Conservation (phyloP, 1,140 invertebrate genomes). For the Bombus huntii region DNA sequence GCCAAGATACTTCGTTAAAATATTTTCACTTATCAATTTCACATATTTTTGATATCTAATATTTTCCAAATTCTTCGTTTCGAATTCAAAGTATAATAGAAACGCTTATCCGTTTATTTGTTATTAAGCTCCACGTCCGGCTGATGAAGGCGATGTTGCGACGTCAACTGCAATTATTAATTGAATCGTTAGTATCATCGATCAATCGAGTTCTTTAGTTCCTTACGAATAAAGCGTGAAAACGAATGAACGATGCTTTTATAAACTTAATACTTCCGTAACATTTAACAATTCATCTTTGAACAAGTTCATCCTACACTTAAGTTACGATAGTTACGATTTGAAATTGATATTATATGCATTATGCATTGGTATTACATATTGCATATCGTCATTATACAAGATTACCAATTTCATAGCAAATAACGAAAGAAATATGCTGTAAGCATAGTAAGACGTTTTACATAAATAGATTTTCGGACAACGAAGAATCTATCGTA, state of each 20-base stretch:
- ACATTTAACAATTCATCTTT: too few species aligned
- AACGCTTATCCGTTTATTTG: slow-evolving; percentile 46
- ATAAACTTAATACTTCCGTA: not conserved
- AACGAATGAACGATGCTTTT: not conserved
- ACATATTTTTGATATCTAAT: slow-evolving; percentile 3
- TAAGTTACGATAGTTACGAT: too few species aligned
- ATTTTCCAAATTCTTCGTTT: not conserved
- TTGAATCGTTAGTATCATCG: not conserved
- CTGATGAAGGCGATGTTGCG: slow-evolving; percentile 54
- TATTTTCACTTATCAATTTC: not conserved
- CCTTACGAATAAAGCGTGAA: not conserved
- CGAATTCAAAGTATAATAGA: slow-evolving; percentile 13
- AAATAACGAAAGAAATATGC: not conserved
- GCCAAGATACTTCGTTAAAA: not conserved
- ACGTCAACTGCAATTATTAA: slow-evolving; percentile 65
- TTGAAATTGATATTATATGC: too few species aligned
- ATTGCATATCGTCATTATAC: not conserved
- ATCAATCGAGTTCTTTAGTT: not conserved
- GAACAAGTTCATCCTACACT: not conserved
- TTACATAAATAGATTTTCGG: not conserved
- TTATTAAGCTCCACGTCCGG: slow-evolving; percentile 43
- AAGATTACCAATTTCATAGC: not conserved
- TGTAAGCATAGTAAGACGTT: too few species aligned
- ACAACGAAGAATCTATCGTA: too few species aligned
- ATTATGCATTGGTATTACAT: not conserved